Evolutionary conservation across 2,888 invertebrate genomes (phyloP).

Genomic region (Monoplex corrugatus): DNA sequence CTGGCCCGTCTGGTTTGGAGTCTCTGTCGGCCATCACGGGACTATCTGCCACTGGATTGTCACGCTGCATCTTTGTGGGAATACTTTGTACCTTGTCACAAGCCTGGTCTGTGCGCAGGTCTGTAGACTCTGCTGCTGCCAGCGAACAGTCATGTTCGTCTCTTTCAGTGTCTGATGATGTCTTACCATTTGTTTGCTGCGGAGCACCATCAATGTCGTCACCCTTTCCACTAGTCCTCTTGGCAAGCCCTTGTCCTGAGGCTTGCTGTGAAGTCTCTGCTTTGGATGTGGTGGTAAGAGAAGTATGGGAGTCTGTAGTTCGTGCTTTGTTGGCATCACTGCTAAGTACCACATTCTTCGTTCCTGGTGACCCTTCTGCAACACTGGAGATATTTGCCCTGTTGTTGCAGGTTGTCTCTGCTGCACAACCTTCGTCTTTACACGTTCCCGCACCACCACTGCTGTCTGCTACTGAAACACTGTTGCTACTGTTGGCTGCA

Average conservation of each 20-base stretch:
- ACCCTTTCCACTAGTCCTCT: constrained; percentile 35
- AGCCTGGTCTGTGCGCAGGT: constrained; percentile 47
- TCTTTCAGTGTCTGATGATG: constrained; percentile 27
- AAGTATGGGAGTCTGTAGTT: constrained; percentile 31
- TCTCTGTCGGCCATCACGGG: constrained; percentile 20
- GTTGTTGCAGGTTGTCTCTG: constrained; percentile 38
- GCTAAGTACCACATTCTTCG: background rate
- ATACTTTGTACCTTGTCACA: constrained; percentile 40
- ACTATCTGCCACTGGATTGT: background rate
- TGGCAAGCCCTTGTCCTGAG: background rate
- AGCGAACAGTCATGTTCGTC: constrained; percentile 35
- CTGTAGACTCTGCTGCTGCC: constrained; percentile 42
- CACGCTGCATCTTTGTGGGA: constrained; percentile 16
- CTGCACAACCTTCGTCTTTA: constrained; percentile 18
- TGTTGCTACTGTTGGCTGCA: constrained; percentile 45
- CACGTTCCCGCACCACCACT: constrained; percentile 43
- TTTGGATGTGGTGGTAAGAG: constrained; percentile 1
- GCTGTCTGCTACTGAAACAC: constrained; percentile 24
- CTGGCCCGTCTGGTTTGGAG: background rate
- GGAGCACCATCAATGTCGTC: constrained; percentile 29
- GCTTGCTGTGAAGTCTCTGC: constrained; percentile 38
- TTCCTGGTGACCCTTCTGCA: background rate
- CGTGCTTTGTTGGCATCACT: constrained; percentile 36
- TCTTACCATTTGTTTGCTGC: constrained; percentile 42
- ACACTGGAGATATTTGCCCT: background rate